Percentiles rank a stretch among this genome's conserved stretches.
Conservation (phyloP, 2,113 vertebrate species). For the Engraulis encrasicolus region DNA sequence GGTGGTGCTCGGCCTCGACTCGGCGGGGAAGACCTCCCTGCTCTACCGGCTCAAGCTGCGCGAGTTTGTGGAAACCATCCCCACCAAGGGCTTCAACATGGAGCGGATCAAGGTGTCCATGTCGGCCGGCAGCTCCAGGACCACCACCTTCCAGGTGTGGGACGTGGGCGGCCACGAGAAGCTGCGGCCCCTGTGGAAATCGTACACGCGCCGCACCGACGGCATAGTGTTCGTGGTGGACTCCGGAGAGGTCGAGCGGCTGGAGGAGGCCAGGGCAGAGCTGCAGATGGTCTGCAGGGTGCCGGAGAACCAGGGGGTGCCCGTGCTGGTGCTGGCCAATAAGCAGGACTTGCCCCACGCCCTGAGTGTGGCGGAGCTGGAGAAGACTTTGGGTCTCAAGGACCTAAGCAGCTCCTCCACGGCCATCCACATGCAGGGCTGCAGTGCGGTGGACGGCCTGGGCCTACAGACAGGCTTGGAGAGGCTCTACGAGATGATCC, state of each 20-base stretch:
- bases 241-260: slow-evolving; percentile 70
- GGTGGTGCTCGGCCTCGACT: slow-evolving; percentile 81
- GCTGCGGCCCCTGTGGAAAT: slow-evolving; percentile 83
- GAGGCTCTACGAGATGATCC: slow-evolving; percentile 82
- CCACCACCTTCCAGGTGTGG: slow-evolving; percentile 81
- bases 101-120: slow-evolving; percentile 78
- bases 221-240: slow-evolving; percentile 85
- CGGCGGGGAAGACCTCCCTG: slow-evolving; percentile 80
- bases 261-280: slow-evolving; percentile 85
- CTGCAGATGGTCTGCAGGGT: slow-evolving; percentile 74
- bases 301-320: slow-evolving; percentile 79
- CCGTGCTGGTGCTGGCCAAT: slow-evolving; percentile 79
- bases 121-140: slow-evolving; percentile 67
- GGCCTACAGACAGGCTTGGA: slow-evolving; percentile 79
- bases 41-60: slow-evolving; percentile 82
- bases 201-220: slow-evolving; percentile 81
- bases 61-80: slow-evolving; percentile 80
- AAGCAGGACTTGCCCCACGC: slow-evolving; percentile 79
- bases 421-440: slow-evolving; percentile 76
- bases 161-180: slow-evolving; percentile 85
- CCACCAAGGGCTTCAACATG: slow-evolving; percentile 84
- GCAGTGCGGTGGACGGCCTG: slow-evolving; percentile 77
- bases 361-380: slow-evolving; percentile 72
- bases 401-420: slow-evolving; percentile 76
- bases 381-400: slow-evolving; percentile 74